These are phyloP conservation scores for Arrhamphus sclerolepis DNA, from an alignment of 2,797 vertebrate genomes.

Conservation along the genomic window DNA sequence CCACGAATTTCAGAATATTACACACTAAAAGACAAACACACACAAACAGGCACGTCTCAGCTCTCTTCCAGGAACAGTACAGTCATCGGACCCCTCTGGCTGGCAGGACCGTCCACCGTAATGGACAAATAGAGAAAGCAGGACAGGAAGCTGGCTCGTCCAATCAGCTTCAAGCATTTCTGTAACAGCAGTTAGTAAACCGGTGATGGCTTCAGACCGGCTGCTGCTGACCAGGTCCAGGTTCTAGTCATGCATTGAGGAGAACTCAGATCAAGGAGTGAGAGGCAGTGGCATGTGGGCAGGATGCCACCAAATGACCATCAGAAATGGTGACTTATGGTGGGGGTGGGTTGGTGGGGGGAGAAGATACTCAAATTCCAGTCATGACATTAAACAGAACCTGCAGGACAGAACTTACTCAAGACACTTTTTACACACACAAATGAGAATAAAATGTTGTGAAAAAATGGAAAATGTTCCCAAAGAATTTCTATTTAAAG, in stretches of 20 bases:
- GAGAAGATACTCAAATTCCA: conserved; percentile 22
- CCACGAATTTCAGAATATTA: conserved; percentile 49
- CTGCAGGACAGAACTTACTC: conserved; percentile 24
- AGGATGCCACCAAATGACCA: too few species aligned
- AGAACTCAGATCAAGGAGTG: too few species aligned
- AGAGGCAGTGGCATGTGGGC: too few species aligned
- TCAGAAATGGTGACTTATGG: conserved; percentile 18
- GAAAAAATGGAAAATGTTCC: too few species aligned
- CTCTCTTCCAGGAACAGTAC: conserved; percentile 58
- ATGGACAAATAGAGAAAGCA: neutral
- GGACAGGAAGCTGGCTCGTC: neutral
- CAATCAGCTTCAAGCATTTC: conserved; percentile 3
- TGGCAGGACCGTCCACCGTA: conserved; percentile 19
- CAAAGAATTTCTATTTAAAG: too few species aligned
- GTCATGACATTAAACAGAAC: conserved; percentile 35
- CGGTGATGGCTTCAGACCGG: neutral
- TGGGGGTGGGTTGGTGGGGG: conserved; percentile 7
- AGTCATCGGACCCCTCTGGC: conserved; percentile 39
- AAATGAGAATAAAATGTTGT: too few species aligned
- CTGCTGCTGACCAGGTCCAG: neutral
- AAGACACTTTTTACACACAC: too few species aligned
- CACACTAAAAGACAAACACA: neutral
- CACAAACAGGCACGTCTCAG: neutral
- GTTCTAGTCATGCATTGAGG: too few species aligned
- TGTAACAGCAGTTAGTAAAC: neutral